Base-by-base conservation (phyloP, 1,140 invertebrate genomes). In the Lepidurus packardi region DNA sequence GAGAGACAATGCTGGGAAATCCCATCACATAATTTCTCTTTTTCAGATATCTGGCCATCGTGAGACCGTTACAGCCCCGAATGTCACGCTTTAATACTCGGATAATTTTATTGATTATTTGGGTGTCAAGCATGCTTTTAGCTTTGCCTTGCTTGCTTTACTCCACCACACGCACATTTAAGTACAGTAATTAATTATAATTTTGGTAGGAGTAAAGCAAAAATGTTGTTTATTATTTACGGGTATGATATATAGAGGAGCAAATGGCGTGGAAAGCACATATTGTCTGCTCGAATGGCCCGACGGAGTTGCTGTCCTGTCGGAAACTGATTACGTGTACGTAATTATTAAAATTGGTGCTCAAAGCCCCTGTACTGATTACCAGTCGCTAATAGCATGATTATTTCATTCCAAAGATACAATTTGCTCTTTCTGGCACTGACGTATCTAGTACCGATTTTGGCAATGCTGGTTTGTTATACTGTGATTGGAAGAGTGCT, bases 361-460 rank as follows among this genome's bases (percentile, higher is more conserved):
- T 21, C 7, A 65, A 34, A 34, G 34, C 34, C 34, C 34, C 3
- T 34, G 34, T 34, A 34, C 34, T 34, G 34, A 34, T n/a, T 21
- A 34, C 24, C 10, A 43, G n/a, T 73, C 7, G 77, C 10, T 25
- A 77, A 41, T 16, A 78, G 44, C 80, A 75, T 80, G 75, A 79
- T 80, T 78, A 74, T 79, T 83, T 85, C n/a, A 11, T 75, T 43
- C 25, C n/a, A 77, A 84, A 98, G 95, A 79, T 98, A 97, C 84
- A 95, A 96, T 85, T 87, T 96, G 21, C 83, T 95, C 16, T 92
- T 97, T 83, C 88, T 97, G 80, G 86, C 93, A 6, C 86, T 96
- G 24, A 97, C 95, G 9, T 98, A 98, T 83, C 87, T 95, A n/a
- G 87, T 96, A 76, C 96, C 96, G 8, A 92, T 98, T 88, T 83